Conservation (phyloP, 1,140 invertebrate species). For the Lordiphosa stackelbergi region DNA sequence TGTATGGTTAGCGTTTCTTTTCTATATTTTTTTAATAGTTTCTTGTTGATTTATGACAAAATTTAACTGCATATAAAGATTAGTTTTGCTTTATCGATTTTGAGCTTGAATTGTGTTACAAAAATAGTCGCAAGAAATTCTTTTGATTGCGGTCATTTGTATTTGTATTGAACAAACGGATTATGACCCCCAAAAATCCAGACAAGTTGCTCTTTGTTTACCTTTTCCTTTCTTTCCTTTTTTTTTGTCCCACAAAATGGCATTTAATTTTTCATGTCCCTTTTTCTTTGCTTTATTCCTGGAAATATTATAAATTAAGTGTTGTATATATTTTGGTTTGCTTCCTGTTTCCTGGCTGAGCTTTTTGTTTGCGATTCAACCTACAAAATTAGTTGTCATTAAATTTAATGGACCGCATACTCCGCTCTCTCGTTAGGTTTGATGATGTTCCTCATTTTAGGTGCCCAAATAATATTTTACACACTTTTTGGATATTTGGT, state of each 20-base stretch:
- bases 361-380: constrained; percentile 13
- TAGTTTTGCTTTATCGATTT: too few species aligned
- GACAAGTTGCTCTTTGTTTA: constrained; percentile 20
- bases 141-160: neutral
- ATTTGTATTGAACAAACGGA: neutral
- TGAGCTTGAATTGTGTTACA: too few species aligned
- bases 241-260: constrained; percentile 34
- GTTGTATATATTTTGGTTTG: constrained; percentile 19
- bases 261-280: constrained; percentile 63
- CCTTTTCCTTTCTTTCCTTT: neutral
- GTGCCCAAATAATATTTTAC: constrained; percentile 43
- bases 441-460: constrained; percentile 12
- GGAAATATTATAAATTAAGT: constrained; percentile 50
- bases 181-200: too few species aligned
- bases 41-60: too few species aligned
- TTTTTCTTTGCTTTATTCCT: constrained; percentile 9
- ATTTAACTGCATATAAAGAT: too few species aligned
- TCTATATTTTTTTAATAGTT: too few species aligned
- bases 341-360: neutral
- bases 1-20: neutral
- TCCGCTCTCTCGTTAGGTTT: constrained; percentile 44
- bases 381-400: constrained; percentile 55
- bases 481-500: constrained; percentile 22
- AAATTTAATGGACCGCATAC: constrained; percentile 45
- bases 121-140: too few species aligned